Evolutionary conservation across 2,113 vertebrate genomes (phyloP).

Genomic region (Dasyornis broadbenti): DNA sequence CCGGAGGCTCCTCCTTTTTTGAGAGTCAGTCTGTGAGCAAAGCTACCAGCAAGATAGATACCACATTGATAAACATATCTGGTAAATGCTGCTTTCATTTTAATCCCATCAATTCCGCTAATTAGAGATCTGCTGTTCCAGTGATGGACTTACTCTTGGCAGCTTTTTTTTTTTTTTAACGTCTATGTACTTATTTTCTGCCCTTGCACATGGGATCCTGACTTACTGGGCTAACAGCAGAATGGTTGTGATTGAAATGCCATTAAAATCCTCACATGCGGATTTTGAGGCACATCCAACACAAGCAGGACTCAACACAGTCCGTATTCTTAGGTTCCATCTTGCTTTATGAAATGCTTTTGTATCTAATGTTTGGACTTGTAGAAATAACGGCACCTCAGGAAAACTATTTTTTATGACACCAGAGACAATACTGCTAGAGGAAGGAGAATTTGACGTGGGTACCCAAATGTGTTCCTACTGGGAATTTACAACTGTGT

Average conservation of each 20-base stretch:
- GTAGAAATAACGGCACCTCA: background rate
- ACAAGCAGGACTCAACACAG: background rate
- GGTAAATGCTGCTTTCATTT: slow-evolving; percentile 71
- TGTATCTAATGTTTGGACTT: background rate
- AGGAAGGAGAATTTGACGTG: background rate
- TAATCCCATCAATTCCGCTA: background rate
- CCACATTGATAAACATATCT: slow-evolving; percentile 97
- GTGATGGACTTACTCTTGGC: background rate
- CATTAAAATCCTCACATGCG: background rate
- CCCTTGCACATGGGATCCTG: background rate
- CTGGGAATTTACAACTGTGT: background rate
- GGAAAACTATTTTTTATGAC: background rate
- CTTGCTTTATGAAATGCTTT: background rate
- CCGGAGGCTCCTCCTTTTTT: slow-evolving; percentile 87
- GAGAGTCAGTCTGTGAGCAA: slow-evolving; percentile 86
- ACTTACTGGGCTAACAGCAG: background rate
- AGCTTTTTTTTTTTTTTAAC: background rate
- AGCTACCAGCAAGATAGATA: slow-evolving; percentile 88
- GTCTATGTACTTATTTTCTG: background rate
- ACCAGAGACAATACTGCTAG: background rate
- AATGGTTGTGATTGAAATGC: background rate
- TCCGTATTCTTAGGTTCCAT: background rate
- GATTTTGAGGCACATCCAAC: background rate
- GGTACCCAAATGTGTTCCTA: background rate
- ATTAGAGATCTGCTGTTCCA: background rate